Conservation (phyloP, 2,888 invertebrate species). For the Ellobium chinense region DNA sequence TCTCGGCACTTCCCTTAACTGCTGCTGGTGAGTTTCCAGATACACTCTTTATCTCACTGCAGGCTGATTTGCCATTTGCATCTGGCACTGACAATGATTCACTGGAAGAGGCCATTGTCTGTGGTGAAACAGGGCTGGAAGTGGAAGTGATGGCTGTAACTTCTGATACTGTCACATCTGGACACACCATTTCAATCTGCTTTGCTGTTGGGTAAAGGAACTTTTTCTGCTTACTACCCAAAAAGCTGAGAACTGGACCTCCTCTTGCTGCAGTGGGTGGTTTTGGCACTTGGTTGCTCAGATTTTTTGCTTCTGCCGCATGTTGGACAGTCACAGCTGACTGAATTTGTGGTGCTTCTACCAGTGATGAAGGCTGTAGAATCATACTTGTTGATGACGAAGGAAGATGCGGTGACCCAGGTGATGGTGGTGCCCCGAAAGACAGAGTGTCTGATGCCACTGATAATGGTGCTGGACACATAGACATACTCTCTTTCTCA, state of each 20-base stretch:
- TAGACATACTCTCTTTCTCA: not conserved
- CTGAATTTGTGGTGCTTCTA: no score
- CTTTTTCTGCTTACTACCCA: not conserved
- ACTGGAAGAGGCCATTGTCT: not conserved
- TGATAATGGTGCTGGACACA: not conserved
- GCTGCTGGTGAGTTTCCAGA: not conserved
- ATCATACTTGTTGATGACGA: not conserved
- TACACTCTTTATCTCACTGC: not conserved
- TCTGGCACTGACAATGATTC: no score
- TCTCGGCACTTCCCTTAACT: no score
- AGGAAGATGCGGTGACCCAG: not conserved
- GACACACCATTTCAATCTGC: not conserved
- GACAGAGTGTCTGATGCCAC: not conserved
- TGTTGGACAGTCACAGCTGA: not conserved
- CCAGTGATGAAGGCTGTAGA: not conserved
- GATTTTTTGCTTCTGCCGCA: not conserved
- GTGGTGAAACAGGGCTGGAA: not conserved
- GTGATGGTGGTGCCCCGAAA: not conserved
- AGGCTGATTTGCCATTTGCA: not conserved
- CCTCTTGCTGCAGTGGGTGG: not conserved
- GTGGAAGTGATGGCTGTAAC: not conserved
- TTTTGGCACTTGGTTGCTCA: not conserved
- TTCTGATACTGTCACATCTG: not conserved
- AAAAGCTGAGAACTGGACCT: not conserved
- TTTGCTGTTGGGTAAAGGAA: constrained; percentile 13